Conservation (phyloP, 2,797 vertebrate species). For the Eulemur albifrons region DNA sequence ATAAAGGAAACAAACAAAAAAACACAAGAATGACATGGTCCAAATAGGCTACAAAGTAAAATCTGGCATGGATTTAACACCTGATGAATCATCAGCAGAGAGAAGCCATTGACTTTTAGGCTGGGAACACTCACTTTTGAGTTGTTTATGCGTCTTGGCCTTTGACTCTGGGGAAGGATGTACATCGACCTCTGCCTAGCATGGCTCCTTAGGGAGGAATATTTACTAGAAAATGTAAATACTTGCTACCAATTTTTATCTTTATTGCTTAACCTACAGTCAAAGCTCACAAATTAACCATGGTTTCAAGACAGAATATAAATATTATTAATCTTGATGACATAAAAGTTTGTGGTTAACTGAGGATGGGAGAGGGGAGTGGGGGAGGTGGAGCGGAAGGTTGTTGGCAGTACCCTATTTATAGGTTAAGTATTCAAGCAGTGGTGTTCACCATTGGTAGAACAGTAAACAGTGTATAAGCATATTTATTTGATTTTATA, state of each 20-base stretch:
- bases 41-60: not conserved
- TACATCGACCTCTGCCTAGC: not conserved
- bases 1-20: not conserved
- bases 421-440: not conserved
- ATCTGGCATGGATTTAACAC: not conserved
- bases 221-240: not conserved
- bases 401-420: not conserved
- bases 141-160: not conserved
- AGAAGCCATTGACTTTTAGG: not conserved
- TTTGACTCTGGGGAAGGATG: not conserved
- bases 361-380: not conserved
- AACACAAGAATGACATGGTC: not conserved
- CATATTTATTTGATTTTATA: not conserved
- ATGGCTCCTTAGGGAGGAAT: not conserved
- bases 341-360: not conserved
- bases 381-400: not conserved
- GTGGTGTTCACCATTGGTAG: not conserved
- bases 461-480: not conserved
- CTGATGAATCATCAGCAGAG: not conserved
- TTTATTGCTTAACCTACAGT: not conserved
- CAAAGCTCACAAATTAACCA: not conserved
- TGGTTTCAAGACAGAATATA: not conserved
- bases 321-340: constrained; percentile 21
- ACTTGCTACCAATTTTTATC: not conserved
- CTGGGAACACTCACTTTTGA: not conserved